Base-by-base conservation (phyloP, 2,888 invertebrate species). In the Gortyna flavago region DNA sequence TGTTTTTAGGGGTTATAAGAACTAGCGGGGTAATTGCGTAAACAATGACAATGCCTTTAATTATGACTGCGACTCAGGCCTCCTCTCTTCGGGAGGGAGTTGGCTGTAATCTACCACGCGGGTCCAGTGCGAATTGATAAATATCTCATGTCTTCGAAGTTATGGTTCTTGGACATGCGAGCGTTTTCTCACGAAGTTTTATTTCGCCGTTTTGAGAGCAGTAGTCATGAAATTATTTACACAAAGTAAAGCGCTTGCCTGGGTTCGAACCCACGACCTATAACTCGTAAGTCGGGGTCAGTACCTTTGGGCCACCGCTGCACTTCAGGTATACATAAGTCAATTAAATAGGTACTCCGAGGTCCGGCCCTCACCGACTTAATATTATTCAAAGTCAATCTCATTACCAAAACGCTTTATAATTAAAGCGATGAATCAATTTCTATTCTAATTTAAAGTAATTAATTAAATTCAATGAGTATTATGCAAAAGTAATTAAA, bases 351-450 rank as follows among this genome's bases (percentile, higher is more conserved):
- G 11, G 21, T 44, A 18, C 16, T n/a, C 5, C 6, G 0, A 35
- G 21, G 16, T 9, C 29, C 18, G 51, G 29, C 57, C 21, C 6
- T 64, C n/a, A 35, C 16, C 16, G 41, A 41, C 21, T 35, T 51
- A 79, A 69, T 72, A 65, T 75, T 80, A 67, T 74, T 68, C 61
- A 54, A 67, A 84, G 32, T 59, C 62, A 62, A 48, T 72, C 72
- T 76, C 68, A 72, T 80, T 72, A 80, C 13, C 4, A n/a, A 57
- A 48, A 57, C 44, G 41, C 38, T 69, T 57, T 65, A 44, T 59
- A 76, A 83, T 76, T 72, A 82, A 59, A 57, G 59, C 59, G 32
- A 76, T 61, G 70, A 75, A 84, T 80, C 65, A 65, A 80, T 83
- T 72, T 65, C 32, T 72, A 80, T 84, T 48, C 69, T 57, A 69